Percentiles rank a stretch among this genome's conserved stretches.
phyloP scores from a whole-genome alignment of 1,140 invertebrate species.

The Probaryconus sp. region DNA sequence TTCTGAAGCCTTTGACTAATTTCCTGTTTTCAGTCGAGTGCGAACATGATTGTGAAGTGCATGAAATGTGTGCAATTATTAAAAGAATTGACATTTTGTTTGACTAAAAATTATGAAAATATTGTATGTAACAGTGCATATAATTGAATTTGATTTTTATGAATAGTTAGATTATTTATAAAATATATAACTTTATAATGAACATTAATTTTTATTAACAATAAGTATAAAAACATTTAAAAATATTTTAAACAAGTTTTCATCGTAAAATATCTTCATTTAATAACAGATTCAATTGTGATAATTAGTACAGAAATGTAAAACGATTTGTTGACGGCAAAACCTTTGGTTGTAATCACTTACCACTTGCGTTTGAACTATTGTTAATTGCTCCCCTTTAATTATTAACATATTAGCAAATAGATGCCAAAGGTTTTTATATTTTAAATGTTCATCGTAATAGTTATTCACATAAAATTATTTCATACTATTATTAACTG shows the following conservation, averaged over 20 bases:
- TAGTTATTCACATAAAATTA: too few species aligned
- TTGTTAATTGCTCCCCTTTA: conserved; percentile 71
- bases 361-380: conserved; percentile 68
- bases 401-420: conserved; percentile 60
- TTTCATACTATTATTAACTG: too few species aligned
- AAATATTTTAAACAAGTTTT: neutral
- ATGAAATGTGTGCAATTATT: conserved; percentile 7
- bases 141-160: too few species aligned
- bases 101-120: too few species aligned
- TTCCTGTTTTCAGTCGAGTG: conserved; percentile 53
- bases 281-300: conserved; percentile 9
- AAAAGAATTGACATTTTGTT: too few species aligned
- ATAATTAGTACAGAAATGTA: conserved; percentile 52
- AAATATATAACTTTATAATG: too few species aligned
- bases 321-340: conserved; percentile 62
- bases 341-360: conserved; percentile 65
- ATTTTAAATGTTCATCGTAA: too few species aligned
- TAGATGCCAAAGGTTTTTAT: too few species aligned
- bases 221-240: too few species aligned
- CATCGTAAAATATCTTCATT: conserved; percentile 14
- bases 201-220: too few species aligned
- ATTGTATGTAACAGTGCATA: too few species aligned
- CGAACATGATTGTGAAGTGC: conserved; percentile 25
- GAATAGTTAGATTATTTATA: too few species aligned
- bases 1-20: conserved; percentile 41